These are phyloP conservation scores for Plebejus melissa DNA, from an alignment of 2,888 invertebrate species.

Conservation along the genomic window DNA sequence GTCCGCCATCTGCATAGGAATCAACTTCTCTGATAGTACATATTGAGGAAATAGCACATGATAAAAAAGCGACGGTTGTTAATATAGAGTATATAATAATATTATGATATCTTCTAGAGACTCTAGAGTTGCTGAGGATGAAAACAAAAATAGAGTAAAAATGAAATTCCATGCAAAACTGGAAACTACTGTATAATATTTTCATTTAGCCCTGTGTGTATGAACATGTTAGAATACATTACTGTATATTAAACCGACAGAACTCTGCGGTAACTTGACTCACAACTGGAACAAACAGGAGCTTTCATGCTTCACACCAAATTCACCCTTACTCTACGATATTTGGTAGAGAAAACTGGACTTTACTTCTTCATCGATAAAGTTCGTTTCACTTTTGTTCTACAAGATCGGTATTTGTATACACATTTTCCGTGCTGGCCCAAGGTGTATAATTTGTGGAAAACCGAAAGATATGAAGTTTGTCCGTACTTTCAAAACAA, in stretches of 20 bases:
- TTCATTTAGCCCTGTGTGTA: neutral
- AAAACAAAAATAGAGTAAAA: neutral
- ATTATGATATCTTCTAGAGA: neutral
- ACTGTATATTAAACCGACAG: slow-evolving; percentile 17
- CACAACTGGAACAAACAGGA: slow-evolving; percentile 21
- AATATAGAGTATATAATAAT: too few species aligned
- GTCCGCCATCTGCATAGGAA: too few species aligned
- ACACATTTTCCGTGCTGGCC: neutral
- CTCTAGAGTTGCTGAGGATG: neutral
- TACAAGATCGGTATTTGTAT: neutral
- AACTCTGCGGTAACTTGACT: slow-evolving; percentile 25
- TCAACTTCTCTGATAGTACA: too few species aligned
- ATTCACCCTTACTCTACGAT: neutral
- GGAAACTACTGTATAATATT: slow-evolving; percentile 22
- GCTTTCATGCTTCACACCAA: neutral
- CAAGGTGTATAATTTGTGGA: slow-evolving; percentile 24
- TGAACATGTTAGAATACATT: slow-evolving; percentile 25
- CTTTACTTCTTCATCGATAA: neutral
- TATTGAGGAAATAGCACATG: too few species aligned
- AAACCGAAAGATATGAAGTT: slow-evolving; percentile 25
- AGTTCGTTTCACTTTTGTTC: neutral
- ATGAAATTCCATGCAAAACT: neutral
- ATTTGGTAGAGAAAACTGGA: neutral
- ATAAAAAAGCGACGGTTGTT: too few species aligned
- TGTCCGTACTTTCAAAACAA: slow-evolving; percentile 23